Evolutionary conservation across 2,113 vertebrate genomes (phyloP), one percentile per base, ranked within the genome.

Genomic region (Laticauda colubrina): DNA sequence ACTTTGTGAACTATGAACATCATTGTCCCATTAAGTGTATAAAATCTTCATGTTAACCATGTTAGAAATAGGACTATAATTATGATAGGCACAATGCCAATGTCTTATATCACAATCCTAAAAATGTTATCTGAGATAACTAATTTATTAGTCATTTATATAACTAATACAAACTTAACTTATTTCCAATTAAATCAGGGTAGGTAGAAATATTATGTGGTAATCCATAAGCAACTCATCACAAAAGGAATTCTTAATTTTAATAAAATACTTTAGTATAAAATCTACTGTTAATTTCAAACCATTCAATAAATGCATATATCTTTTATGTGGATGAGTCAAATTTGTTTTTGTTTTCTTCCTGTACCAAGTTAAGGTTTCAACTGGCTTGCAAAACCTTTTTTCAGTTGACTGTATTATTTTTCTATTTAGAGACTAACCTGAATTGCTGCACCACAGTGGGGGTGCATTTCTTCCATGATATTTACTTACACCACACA

Each of bases 401-500:
- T 59, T 64, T 94, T 93, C 86, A 90, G 34, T 91, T 93, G 92
- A 93, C 93, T 93, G 75, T 93, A 75, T n/a, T 93, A 94, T 94
- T 90, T 95, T 85, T 93, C 87, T 26, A 0, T 94, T 92, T 93
- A 93, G 59, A 93, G 90, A 48, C 29, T 57, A 94, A 92, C 89
- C 92, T 89, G 93, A 95, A 94, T 85, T 94, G 96, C 92, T 91
- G 85, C 92, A 94, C 93, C 12, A 12, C 86, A 96, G 96, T 91
- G 96, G 94, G 94, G 93, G 92, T 95, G 88, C 89, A 95, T 87
- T 94, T 93, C 93, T 95, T 89, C 94, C 95, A 86, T 95, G 96
- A 56, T 96, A 93, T 96, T 96, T 97, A 97, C 94, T 97, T 96
- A 96, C 51, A 96, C 95, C 81, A 93, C 95, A 94, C 90, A 94